These are phyloP conservation scores for Parnassius smintheus DNA, from an alignment of 2,888 invertebrate species.

Conservation along the genomic window DNA sequence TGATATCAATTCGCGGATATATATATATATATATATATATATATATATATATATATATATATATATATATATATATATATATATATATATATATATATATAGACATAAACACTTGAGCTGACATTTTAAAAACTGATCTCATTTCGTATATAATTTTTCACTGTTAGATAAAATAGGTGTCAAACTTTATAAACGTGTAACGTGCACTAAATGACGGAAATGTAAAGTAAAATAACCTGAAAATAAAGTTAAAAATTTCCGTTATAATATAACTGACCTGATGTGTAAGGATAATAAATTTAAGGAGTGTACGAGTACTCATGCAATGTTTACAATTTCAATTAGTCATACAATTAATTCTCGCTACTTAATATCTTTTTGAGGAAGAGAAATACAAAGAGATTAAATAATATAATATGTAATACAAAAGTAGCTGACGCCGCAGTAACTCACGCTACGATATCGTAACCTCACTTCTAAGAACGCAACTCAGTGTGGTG, in stretches of 20 bases:
- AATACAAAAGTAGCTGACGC: conserved; percentile 54
- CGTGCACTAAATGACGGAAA: no score
- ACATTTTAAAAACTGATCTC: no score
- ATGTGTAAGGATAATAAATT: no score
- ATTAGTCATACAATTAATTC: conserved; percentile 66
- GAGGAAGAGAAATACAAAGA: conserved; percentile 33
- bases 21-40: no score
- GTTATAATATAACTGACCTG: background rate
- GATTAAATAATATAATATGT: conserved; percentile 46
- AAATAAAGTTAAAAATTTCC: background rate
- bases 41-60: no score
- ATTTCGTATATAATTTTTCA: no score
- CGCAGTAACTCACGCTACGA: conserved; percentile 55
- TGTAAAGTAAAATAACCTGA: background rate
- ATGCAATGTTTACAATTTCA: conserved; percentile 44
- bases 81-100: no score
- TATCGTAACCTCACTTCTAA: conserved; percentile 61
- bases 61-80: no score
- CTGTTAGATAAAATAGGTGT: no score
- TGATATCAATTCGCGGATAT: no score
- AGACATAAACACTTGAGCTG: no score
- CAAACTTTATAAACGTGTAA: no score
- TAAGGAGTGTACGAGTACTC: background rate
- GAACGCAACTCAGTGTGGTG: conserved; percentile 68
- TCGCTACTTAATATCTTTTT: conserved; percentile 58